Base-by-base conservation (phyloP, 2,888 invertebrate species). In the Byasa hedistus region DNA sequence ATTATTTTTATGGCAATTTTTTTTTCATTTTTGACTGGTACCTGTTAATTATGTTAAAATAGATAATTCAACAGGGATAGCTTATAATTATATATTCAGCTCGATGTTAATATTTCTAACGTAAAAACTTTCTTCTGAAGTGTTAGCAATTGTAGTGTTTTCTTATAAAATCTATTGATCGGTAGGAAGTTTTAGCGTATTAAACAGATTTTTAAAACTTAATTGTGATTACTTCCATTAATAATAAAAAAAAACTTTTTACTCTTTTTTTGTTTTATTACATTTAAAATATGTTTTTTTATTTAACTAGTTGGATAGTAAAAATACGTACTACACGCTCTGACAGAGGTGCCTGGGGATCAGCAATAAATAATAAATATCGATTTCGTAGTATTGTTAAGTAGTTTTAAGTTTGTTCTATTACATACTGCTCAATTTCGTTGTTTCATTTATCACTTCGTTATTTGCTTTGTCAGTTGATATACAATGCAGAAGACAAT, bases 351-450 rank as follows among this genome's bases (percentile, higher is more conserved):
- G 27, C 24, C 27, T 12, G 60, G 32, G 23, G 55, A 52, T 52
- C 21, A 12, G n/a, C n/a, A 52, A 21, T 52, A 21, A 21, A 52
- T 52, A 52, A 4, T 52, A 52, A 10, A 52, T 52, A n/a, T 52
- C 5, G 21, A 62, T 73, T 73, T 65, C 65, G 27, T 73, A 70
- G 68, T 70, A 64, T 69, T 71, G 75, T 79, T 84, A 83, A 82
- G 79, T 86, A 84, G 82, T 82, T 85, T 81, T 81, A 79, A 81
- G 77, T 54, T 63, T 74, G 75, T 75, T 77, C 83, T 81, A 80
- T 81, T 81, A 73, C 80, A 79, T 79, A 77, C 76, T 83, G 86
- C 85, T 86, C 85, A 85, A 86, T 80, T 72, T 78, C 79, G 68
- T 63, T 66, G 60, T 66, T 61, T 57, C 27, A 62, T 54, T 58